Percentiles rank a stretch among this genome's conserved stretches.
phyloP scores from a whole-genome alignment of 2,113 vertebrate species.

The Mystacornis crossleyi region DNA sequence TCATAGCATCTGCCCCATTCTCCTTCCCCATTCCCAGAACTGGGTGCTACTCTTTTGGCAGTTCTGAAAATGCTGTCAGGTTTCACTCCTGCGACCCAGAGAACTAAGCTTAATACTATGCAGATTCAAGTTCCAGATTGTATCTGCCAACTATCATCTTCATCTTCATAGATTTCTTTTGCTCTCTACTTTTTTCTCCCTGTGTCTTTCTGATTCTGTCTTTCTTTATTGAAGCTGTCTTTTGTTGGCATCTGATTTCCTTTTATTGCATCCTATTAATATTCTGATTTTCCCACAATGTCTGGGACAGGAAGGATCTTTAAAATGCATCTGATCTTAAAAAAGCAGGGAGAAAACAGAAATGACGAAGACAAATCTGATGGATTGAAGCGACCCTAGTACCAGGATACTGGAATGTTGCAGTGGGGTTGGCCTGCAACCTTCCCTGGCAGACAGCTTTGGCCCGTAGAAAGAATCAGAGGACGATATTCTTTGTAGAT shows the following conservation, averaged over 20 bases:
- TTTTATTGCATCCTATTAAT: neutral
- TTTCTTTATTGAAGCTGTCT: neutral
- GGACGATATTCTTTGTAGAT: no score
- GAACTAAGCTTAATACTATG: neutral
- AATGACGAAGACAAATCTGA: neutral
- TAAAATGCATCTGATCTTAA: neutral
- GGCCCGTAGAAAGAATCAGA: no score
- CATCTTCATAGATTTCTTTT: neutral
- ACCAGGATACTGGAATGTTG: neutral
- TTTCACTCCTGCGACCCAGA: neutral
- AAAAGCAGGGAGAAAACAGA: neutral
- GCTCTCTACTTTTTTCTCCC: neutral
- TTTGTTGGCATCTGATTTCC: neutral
- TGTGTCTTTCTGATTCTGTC: neutral
- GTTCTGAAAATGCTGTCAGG: neutral
- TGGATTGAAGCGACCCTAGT: neutral
- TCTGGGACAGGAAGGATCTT: neutral
- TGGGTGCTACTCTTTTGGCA: neutral
- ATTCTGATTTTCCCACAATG: neutral
- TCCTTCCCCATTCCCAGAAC: neutral
- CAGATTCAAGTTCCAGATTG: neutral
- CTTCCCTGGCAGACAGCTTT: no score
- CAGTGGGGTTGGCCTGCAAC: no score
- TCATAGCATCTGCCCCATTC: neutral
- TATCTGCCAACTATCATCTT: neutral